Evolutionary conservation across 1,140 invertebrate species (phyloP), one percentile per base, ranked within the genome.

Genomic region (Uloborus diversus): DNA sequence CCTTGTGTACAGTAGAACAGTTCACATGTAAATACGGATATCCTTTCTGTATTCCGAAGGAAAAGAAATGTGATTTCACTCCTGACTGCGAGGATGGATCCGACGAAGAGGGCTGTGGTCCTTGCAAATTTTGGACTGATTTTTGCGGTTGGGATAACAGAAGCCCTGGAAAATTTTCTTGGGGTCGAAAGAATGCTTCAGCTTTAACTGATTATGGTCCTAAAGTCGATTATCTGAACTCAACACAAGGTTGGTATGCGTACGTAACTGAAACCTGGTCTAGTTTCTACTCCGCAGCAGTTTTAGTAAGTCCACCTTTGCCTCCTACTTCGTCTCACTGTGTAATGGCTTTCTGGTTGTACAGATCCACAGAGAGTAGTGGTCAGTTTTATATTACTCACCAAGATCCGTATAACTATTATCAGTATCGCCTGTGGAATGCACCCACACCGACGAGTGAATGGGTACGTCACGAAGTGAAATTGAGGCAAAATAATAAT

Each of bases 341-440:
- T 57, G 57, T 79, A 14, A 73, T 82, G 37, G n/a, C 37, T 0
- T 82, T 82, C 61, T 79, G 81, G 75, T 68, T 73, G 7, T 57
- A 80, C 47, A 5, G 28, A 28, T 7, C 17, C 17, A 23, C 5
- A 33, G 27, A n/a, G 20, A 14, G 7, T 23, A 7, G 20, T n/a
- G 73, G 73, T 37, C 20, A n/a, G 1, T 78, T 78, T 66, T 78
- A 25, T 30, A 62, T 78, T 7, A 27, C 65, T 2, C 51, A 65
- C 25, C 53, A 56, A 56, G 3, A 42, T 20, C 0, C 25, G 5
- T 9, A 28, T 13, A n/a, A 35, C n/a, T 56, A 32, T 3, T 57
- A 56, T 25, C n/a, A 17, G n/a, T 65, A 37, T 4, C 9, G 11
- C 0, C n/a, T 78, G 23, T 65, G 62, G 62, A 78, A 14, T 13